phyloP scores from a whole-genome alignment of 2,888 invertebrate genomes.

The Shargacucullia verbasci region DNA sequence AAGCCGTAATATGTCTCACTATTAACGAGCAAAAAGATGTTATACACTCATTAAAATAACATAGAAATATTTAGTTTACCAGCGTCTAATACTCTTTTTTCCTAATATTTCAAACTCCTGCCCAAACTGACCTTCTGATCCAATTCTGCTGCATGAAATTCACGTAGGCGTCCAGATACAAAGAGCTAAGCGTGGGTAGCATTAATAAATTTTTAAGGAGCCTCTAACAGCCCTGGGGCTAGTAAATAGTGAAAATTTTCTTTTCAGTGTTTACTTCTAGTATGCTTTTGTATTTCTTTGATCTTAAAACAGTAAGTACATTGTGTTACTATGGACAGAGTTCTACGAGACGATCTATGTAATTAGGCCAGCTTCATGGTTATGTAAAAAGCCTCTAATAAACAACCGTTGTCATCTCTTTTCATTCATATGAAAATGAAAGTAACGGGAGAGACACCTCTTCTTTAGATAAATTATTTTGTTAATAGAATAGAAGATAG shows the following conservation, averaged over 20 bases:
- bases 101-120: background rate
- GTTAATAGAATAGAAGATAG: too few relatives aligned
- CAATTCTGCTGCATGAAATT: background rate
- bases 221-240: constrained; percentile 40
- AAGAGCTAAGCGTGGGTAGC: constrained; percentile 50
- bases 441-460: too few relatives aligned
- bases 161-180: constrained; percentile 42
- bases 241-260: constrained; percentile 47
- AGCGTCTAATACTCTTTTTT: too few relatives aligned
- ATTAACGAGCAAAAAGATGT: too few relatives aligned
- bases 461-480: too few relatives aligned
- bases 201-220: constrained; percentile 53
- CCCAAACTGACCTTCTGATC: constrained; percentile 6
- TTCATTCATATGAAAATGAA: too few relatives aligned
- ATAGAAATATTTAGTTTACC: too few relatives aligned
- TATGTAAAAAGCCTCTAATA: too few relatives aligned
- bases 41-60: too few relatives aligned
- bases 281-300: constrained; percentile 42
- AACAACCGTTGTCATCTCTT: too few relatives aligned
- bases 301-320: constrained; percentile 21
- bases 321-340: constrained; percentile 1
- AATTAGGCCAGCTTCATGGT: too few relatives aligned
- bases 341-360: constrained; percentile 2
- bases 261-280: constrained; percentile 24
- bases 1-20: too few relatives aligned